phyloP scores from a whole-genome alignment of 2,113 vertebrate species.

The Lethenteron camtschaticum region DNA sequence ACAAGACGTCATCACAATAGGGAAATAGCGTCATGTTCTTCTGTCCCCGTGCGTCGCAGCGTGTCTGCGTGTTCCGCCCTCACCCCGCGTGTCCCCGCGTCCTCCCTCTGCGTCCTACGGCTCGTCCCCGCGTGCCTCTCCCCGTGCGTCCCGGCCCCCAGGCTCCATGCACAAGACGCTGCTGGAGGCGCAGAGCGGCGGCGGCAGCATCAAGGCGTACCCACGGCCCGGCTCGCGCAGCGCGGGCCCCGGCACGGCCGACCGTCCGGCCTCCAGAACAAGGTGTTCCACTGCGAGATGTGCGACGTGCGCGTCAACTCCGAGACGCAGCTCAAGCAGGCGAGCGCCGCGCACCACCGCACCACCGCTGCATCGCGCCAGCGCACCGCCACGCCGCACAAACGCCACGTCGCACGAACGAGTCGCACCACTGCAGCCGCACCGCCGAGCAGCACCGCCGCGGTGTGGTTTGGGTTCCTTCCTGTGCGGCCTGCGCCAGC shows the following conservation, averaged over 20 bases:
- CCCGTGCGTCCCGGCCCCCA: constrained; percentile 14
- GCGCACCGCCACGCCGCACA: no score
- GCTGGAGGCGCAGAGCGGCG: constrained; percentile 45
- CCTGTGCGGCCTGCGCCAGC: no score
- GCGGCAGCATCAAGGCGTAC: constrained; percentile 35
- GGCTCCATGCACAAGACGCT: constrained; percentile 84
- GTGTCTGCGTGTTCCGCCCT: no score
- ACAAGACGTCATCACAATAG: no score
- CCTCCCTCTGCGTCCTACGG: neutral
- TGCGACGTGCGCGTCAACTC: constrained; percentile 96
- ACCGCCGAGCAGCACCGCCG: no score
- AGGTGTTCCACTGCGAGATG: constrained; percentile 61
- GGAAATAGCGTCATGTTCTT: no score
- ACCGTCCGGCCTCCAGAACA: constrained; percentile 31
- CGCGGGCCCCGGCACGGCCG: constrained; percentile 39
- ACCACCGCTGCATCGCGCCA: no score
- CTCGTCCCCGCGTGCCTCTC: neutral
- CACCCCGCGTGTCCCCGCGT: no score
- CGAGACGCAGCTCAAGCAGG: constrained; percentile 88
- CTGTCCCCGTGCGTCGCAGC: no score
- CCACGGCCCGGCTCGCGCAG: constrained; percentile 38
- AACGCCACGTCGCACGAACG: no score
- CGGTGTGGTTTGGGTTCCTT: no score
- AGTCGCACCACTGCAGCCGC: no score
- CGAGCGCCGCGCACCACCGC: constrained; percentile 16